A percentile compares a stretch with the other conserved stretches of the same genome.
These are phyloP conservation scores for Hippocampus zosterae DNA, from an alignment of 2,113 vertebrate genomes.

Conservation along the genomic window DNA sequence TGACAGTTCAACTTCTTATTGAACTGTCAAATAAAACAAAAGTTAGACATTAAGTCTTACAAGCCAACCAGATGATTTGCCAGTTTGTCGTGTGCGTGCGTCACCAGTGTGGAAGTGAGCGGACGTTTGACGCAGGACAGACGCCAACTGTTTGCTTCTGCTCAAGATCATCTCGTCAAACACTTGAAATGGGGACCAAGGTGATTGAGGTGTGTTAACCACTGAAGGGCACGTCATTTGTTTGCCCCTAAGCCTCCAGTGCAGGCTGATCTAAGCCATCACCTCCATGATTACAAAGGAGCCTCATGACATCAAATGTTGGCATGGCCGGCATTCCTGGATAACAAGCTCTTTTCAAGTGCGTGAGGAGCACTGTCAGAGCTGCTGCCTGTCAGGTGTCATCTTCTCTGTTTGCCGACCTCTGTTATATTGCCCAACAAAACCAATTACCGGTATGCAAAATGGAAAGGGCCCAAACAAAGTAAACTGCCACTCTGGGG, in stretches of 20 bases:
- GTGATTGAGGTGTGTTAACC: slow-evolving; percentile 6
- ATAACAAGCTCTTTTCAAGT: slow-evolving; percentile 48
- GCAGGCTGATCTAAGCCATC: slow-evolving; percentile 17
- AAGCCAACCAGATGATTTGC: slow-evolving; percentile 23
- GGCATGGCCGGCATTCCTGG: slow-evolving; percentile 46
- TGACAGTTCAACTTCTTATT: slow-evolving; percentile 22
- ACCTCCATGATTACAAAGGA: slow-evolving; percentile 34
- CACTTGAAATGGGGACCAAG: not conserved
- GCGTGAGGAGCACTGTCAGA: slow-evolving; percentile 13
- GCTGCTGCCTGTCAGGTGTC: slow-evolving; percentile 17
- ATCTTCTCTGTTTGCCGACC: slow-evolving; percentile 21
- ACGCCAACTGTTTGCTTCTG: slow-evolving; percentile 42
- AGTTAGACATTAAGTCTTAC: slow-evolving; percentile 1
- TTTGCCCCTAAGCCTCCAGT: slow-evolving; percentile 24
- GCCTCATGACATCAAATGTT: slow-evolving; percentile 47
- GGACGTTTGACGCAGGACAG: slow-evolving; percentile 43
- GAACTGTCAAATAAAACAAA: slow-evolving; percentile 4
- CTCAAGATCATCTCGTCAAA: slow-evolving; percentile 32
- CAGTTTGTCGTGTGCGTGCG: slow-evolving; percentile 37
- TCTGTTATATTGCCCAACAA: slow-evolving; percentile 1
- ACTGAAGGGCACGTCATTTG: slow-evolving; percentile 22
- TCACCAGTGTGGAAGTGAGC: slow-evolving; percentile 43
- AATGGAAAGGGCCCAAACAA: not conserved
- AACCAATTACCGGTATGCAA: slow-evolving; percentile 7
- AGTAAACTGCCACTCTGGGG: not conserved